Percentiles rank a stretch among this genome's conserved stretches.
Evolutionary conservation across 2,797 vertebrate genomes (phyloP).

Genomic region (Lepus townsendii): DNA sequence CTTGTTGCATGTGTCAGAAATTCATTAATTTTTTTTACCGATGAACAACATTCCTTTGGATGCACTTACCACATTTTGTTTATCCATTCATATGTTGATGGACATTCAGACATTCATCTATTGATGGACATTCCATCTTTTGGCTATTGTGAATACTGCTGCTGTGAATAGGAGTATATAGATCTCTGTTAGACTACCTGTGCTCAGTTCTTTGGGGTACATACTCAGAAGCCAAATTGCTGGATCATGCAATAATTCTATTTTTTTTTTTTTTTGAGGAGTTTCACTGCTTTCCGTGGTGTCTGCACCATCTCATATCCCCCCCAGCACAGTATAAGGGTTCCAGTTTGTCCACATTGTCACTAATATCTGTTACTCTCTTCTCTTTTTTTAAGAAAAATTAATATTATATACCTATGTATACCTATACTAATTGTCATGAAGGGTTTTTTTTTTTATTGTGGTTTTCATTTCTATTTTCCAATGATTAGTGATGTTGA

Average conservation of each 20-base stretch:
- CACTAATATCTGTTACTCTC: background rate
- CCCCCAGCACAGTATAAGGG: background rate
- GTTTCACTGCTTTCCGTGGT: background rate
- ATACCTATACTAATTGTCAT: too few relatives aligned
- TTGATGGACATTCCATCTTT: background rate
- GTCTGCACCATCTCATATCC: background rate
- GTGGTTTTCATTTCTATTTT: background rate
- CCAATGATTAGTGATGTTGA: background rate
- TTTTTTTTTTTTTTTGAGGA: conserved; percentile 52
- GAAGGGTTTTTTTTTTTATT: background rate
- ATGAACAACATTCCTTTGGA: conserved; percentile 14
- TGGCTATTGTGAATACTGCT: conserved; percentile 16
- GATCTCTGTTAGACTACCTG: background rate
- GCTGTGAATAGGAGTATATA: background rate
- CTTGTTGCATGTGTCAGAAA: background rate
- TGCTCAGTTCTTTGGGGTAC: background rate
- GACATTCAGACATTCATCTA: background rate
- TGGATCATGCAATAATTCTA: background rate
- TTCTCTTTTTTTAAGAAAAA: background rate
- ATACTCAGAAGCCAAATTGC: conserved; percentile 11
- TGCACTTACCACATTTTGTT: conserved; percentile 27
- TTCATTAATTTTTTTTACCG: conserved; percentile 45
- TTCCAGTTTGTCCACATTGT: conserved; percentile 42
- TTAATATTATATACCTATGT: too few relatives aligned
- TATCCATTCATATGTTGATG: background rate